A percentile compares a stretch with the other conserved stretches of the same genome.
Conservation (phyloP, 2,113 vertebrate genomes). For the Corythoichthys haematopterus region DNA sequence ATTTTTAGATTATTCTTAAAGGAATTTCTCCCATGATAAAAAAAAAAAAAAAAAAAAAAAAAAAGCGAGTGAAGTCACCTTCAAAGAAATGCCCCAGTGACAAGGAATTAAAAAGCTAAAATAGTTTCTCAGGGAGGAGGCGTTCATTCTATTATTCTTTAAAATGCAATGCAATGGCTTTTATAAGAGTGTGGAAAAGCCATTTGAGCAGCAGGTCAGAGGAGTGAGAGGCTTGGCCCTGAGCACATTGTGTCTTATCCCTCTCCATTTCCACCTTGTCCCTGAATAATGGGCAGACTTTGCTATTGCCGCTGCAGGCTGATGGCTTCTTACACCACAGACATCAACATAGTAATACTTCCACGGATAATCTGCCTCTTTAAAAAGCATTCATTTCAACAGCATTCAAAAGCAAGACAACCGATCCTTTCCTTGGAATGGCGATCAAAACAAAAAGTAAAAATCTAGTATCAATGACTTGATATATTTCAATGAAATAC, state of each 20-base stretch:
- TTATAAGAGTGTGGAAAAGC: constrained; percentile 71
- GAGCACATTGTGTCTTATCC: constrained; percentile 72
- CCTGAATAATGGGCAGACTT: constrained; percentile 72
- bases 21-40: constrained; percentile 25
- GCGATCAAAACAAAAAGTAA: constrained; percentile 35
- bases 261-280: constrained; percentile 74
- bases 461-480: constrained; percentile 26
- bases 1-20: constrained; percentile 60
- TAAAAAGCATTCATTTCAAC: constrained; percentile 53
- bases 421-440: constrained; percentile 33
- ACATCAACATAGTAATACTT: constrained; percentile 68
- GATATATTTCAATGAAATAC: constrained; percentile 4
- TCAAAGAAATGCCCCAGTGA: constrained; percentile 69
- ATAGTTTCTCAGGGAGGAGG: constrained; percentile 71
- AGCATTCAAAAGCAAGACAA: constrained; percentile 56
- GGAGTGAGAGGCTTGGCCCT: constrained; percentile 65
- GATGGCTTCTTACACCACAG: constrained; percentile 65
- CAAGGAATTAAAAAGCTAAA: constrained; percentile 72
- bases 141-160: constrained; percentile 75
- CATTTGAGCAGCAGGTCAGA: constrained; percentile 73
- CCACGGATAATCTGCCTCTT: constrained; percentile 65
- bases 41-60: constrained; percentile 25
- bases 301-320: constrained; percentile 64
- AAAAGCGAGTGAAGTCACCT: constrained; percentile 73
- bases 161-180: constrained; percentile 75